Percentiles rank a stretch among this genome's conserved stretches.
Conservation (phyloP, 2,113 vertebrate species). For the Tragelaphus strepsiceros region DNA sequence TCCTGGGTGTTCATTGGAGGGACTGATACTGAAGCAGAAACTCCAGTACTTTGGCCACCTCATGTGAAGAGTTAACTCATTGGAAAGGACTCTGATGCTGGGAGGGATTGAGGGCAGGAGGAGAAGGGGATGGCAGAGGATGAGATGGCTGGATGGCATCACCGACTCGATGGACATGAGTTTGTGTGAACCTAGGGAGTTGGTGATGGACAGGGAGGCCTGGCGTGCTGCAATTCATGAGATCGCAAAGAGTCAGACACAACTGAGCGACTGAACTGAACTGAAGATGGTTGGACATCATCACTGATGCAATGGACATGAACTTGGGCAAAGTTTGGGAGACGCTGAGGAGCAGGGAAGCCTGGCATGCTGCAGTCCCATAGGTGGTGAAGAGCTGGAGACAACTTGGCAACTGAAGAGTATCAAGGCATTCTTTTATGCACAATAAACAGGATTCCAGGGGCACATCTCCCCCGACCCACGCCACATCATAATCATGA, state of each 20-base stretch:
- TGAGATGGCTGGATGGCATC: no score
- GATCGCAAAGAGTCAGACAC: rapidly evolving
- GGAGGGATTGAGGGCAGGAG: no score
- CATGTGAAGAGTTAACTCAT: no score
- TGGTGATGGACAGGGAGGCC: no score
- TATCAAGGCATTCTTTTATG: neutral
- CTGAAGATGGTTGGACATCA: neutral
- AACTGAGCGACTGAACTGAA: no score
- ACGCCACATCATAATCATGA: neutral
- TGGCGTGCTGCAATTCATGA: rapidly evolving
- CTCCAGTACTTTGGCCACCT: no score
- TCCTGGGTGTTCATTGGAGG: no score
- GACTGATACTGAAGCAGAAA: no score
- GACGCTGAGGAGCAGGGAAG: neutral
- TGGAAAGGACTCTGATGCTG: no score
- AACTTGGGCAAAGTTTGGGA: neutral
- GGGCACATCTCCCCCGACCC: neutral
- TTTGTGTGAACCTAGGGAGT: no score
- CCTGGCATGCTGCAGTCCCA: neutral
- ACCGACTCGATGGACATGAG: no score
- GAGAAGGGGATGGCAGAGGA: no score
- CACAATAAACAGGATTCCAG: neutral
- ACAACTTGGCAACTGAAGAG: neutral
- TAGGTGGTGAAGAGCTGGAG: neutral
- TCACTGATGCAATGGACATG: neutral